phyloP scores from a whole-genome alignment of 2,888 invertebrate species.

The Nomada ferruginata region DNA sequence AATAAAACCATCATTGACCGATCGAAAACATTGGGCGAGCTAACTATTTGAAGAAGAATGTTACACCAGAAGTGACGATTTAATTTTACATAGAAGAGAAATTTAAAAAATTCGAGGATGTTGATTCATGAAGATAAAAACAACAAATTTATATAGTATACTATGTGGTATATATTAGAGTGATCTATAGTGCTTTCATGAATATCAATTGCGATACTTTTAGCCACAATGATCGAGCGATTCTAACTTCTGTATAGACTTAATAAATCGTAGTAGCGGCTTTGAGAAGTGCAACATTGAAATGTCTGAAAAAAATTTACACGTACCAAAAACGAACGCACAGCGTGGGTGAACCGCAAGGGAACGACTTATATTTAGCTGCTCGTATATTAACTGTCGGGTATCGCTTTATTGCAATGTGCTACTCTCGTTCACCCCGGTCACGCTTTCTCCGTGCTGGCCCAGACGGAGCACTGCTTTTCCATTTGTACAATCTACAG shows the following conservation, averaged over 20 bases:
- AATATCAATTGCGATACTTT: background rate
- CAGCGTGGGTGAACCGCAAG: slow-evolving; percentile 38
- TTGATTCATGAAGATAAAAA: too few relatives aligned
- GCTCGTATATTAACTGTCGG: slow-evolving; percentile 52
- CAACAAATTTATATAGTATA: too few relatives aligned
- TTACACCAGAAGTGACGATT: background rate
- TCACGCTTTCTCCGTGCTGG: slow-evolving; percentile 57
- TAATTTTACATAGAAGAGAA: background rate
- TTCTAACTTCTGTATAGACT: too few relatives aligned
- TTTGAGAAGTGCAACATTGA: too few relatives aligned
- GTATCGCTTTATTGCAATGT: slow-evolving; percentile 56
- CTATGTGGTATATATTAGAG: too few relatives aligned
- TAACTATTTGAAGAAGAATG: background rate
- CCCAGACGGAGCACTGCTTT: slow-evolving; percentile 41
- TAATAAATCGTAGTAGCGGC: too few relatives aligned
- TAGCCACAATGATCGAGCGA: background rate
- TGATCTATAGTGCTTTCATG: background rate
- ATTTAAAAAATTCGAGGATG: background rate
- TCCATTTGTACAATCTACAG: slow-evolving; percentile 40
- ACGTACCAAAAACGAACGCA: slow-evolving; percentile 25
- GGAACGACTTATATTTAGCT: slow-evolving; percentile 49
- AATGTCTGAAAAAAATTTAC: slow-evolving; percentile 17
- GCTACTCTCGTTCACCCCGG: slow-evolving; percentile 53
- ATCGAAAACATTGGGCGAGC: background rate
- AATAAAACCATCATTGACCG: background rate